phyloP scores from a whole-genome alignment of 2,888 invertebrate genomes.

The Caenorhabditis doughertyi region DNA sequence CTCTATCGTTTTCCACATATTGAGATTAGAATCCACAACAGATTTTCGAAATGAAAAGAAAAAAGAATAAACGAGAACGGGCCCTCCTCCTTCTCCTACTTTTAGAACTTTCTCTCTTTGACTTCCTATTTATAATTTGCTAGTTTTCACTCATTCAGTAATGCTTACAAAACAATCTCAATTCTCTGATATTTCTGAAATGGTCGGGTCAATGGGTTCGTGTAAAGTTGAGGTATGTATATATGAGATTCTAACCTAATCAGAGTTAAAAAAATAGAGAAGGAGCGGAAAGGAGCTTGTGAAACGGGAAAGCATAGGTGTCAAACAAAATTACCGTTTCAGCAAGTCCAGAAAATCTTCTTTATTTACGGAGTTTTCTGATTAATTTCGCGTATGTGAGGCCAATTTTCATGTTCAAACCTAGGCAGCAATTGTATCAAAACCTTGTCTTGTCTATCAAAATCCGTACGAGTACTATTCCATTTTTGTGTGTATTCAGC shows the following conservation, averaged over 20 bases:
- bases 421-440: no score
- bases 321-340: no score
- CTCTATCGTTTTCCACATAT: not conserved
- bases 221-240: constrained; percentile 36
- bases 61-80: not conserved
- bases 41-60: not conserved
- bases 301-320: no score
- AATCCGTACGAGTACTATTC: not conserved
- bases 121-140: not conserved
- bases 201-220: constrained; percentile 14
- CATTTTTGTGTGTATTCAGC: constrained; percentile 29
- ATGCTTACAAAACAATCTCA: constrained; percentile 19
- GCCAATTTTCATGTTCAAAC: no score
- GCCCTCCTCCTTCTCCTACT: not conserved
- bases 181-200: constrained; percentile 29
- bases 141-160: not conserved
- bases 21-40: not conserved
- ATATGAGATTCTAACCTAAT: no score
- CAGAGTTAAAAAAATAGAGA: no score
- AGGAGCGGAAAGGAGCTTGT: no score
- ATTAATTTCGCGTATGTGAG: no score
- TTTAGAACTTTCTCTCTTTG: not conserved
- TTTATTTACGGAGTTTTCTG: no score
- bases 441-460: not conserved
- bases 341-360: no score